Percentiles rank a stretch among this genome's conserved stretches.
These are phyloP conservation scores for Corythucha ciliata DNA, from an alignment of 2,888 invertebrate genomes.

Conservation along the genomic window DNA sequence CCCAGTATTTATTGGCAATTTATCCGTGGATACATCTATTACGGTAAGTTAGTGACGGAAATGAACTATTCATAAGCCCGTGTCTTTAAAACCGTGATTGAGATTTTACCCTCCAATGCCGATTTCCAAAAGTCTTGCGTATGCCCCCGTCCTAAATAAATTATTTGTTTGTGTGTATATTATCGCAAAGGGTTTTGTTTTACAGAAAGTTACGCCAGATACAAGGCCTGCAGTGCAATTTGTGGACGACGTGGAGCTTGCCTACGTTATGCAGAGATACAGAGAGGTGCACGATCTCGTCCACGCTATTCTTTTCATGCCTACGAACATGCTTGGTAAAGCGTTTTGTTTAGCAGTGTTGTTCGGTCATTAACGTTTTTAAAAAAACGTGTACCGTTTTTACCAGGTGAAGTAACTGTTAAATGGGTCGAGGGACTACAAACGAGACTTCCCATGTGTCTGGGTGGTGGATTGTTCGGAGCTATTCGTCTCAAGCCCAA, in stretches of 20 bases:
- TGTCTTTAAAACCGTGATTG: too few relatives aligned
- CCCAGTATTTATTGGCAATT: too few relatives aligned
- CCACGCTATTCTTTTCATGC: slow-evolving; percentile 86
- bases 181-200: slow-evolving; percentile 8
- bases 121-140: too few relatives aligned
- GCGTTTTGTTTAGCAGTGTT: not conserved
- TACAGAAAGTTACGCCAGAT: slow-evolving; percentile 81
- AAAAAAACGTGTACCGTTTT: not conserved
- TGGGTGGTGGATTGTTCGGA: slow-evolving; percentile 86
- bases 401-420: slow-evolving; percentile 68
- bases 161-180: slow-evolving; percentile 15
- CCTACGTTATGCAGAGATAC: slow-evolving; percentile 95
- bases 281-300: slow-evolving; percentile 93
- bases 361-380: not conserved
- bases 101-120: too few relatives aligned
- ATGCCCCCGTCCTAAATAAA: too few relatives aligned
- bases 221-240: slow-evolving; percentile 82
- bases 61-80: too few relatives aligned
- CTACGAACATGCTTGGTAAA: slow-evolving; percentile 78
- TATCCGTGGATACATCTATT: too few relatives aligned
- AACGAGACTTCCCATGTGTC: slow-evolving; percentile 90
- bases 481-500: slow-evolving; percentile 76
- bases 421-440: slow-evolving; percentile 98
- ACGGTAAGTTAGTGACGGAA: too few relatives aligned
- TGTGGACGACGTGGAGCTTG: slow-evolving; percentile 77